Evolutionary conservation across 2,797 vertebrate species (phyloP).

Genomic region (Anguilla marmorata): DNA sequence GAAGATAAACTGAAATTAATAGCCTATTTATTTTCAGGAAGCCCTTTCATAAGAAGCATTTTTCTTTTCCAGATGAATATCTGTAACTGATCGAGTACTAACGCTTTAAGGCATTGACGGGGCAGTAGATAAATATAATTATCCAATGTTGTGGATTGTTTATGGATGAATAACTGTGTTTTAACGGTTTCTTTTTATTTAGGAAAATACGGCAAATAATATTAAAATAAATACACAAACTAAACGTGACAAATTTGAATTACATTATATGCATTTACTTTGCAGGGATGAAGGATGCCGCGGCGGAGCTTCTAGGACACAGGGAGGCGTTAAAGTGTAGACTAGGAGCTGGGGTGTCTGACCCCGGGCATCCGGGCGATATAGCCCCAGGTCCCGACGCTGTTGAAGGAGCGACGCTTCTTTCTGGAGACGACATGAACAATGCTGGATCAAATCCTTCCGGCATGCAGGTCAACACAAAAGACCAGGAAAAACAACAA

Average conservation of each 20-base stretch:
- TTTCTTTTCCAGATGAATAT: background rate
- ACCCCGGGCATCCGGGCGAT: slow-evolving; percentile 89
- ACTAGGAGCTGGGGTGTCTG: slow-evolving; percentile 83
- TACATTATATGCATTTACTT: slow-evolving; percentile 36
- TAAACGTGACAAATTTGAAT: background rate
- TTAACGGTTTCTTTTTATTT: background rate
- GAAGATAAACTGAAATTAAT: background rate
- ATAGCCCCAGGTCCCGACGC: slow-evolving; percentile 86
- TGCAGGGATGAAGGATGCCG: slow-evolving; percentile 95
- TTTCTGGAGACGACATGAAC: slow-evolving; percentile 90
- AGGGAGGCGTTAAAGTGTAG: slow-evolving; percentile 94
- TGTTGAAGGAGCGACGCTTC: slow-evolving; percentile 89
- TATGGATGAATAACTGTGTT: background rate
- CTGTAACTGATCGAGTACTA: background rate
- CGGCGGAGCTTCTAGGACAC: slow-evolving; percentile 91
- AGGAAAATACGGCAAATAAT: background rate
- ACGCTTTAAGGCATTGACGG: background rate
- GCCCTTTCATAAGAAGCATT: background rate
- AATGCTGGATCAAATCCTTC: slow-evolving; percentile 86
- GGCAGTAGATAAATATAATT: background rate
- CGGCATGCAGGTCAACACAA: slow-evolving; percentile 84
- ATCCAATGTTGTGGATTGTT: background rate
- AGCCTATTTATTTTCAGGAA: background rate
- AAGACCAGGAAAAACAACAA: slow-evolving; percentile 91
- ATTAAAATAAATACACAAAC: background rate